phyloP scores from a whole-genome alignment of 1,140 invertebrate species.

The Grapholita molesta region DNA sequence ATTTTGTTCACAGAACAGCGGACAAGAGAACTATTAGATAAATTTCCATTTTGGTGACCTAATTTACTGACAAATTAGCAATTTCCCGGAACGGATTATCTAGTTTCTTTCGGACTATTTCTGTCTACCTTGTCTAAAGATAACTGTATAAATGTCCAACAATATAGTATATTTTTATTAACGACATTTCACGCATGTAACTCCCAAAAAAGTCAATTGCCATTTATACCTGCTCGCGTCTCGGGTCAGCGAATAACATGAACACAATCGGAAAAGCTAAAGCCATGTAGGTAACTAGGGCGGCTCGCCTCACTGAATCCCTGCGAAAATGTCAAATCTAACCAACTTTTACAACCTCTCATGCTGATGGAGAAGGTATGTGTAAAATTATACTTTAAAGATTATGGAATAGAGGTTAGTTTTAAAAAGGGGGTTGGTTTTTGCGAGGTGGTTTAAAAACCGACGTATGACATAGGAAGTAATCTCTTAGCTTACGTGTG shows the following conservation, averaged over 20 bases:
- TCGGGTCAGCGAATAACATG: constrained; percentile 12
- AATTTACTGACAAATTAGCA: too few relatives aligned
- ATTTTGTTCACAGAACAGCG: too few relatives aligned
- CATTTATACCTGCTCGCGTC: constrained; percentile 6
- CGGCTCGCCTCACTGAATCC: constrained; percentile 20
- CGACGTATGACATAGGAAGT: constrained; percentile 41
- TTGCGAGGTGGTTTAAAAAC: constrained; percentile 18
- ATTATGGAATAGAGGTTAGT: neutral
- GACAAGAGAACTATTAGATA: too few relatives aligned
- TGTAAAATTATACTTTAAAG: neutral
- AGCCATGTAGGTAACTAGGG: constrained; percentile 22
- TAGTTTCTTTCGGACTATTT: too few relatives aligned
- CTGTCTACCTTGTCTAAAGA: too few relatives aligned
- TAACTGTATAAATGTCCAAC: too few relatives aligned
- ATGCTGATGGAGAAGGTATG: neutral
- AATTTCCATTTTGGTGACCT: too few relatives aligned
- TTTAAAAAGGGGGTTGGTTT: neutral
- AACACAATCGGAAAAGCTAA: constrained; percentile 16
- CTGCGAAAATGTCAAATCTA: constrained; percentile 27
- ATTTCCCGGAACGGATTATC: too few relatives aligned
- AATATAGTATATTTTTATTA: too few relatives aligned
- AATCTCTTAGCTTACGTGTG: constrained; percentile 56
- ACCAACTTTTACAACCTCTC: neutral
- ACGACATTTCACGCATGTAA: neutral
- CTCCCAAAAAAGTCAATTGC: constrained; percentile 5